A percentile compares a stretch with the other conserved stretches of the same genome.
Conservation (phyloP, 2,888 invertebrate species). For the Sinohyriopsis cumingii region DNA sequence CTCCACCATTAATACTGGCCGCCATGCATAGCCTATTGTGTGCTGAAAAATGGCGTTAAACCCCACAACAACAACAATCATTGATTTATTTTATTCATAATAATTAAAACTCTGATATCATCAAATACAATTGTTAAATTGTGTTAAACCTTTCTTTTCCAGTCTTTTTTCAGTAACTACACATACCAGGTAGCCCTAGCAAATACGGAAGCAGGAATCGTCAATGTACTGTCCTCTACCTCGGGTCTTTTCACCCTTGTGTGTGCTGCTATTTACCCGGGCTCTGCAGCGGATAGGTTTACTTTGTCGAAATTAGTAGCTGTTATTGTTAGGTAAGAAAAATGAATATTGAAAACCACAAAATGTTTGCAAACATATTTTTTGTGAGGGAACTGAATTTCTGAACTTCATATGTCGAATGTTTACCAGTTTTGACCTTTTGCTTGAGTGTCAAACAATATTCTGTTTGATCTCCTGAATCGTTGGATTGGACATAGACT, state of each 20-base stretch:
- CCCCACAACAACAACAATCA: too few relatives aligned
- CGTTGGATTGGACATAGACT: too few relatives aligned
- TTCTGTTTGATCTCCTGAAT: too few relatives aligned
- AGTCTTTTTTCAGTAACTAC: conserved; percentile 97
- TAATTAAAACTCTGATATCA: neutral
- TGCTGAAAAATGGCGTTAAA: too few relatives aligned
- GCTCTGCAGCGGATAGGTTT: conserved; percentile 86
- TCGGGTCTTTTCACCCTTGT: conserved; percentile 91
- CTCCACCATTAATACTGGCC: too few relatives aligned
- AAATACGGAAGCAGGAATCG: conserved; percentile 87
- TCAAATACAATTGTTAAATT: conserved; percentile 2
- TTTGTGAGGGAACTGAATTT: too few relatives aligned
- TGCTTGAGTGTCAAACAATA: too few relatives aligned
- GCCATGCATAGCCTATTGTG: too few relatives aligned
- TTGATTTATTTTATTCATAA: neutral
- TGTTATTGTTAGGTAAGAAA: conserved; percentile 74
- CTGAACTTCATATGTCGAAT: too few relatives aligned
- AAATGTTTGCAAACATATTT: too few relatives aligned
- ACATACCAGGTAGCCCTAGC: conserved; percentile 91
- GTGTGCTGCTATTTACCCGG: conserved; percentile 89
- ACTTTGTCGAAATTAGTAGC: conserved; percentile 89
- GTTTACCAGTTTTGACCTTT: too few relatives aligned
- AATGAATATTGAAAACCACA: too few relatives aligned
- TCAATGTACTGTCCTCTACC: conserved; percentile 90
- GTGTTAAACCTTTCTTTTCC: conserved; percentile 69